These are phyloP conservation scores for Mus spicilegus DNA, from an alignment of 2,113 vertebrate species.

Conservation along the genomic window DNA sequence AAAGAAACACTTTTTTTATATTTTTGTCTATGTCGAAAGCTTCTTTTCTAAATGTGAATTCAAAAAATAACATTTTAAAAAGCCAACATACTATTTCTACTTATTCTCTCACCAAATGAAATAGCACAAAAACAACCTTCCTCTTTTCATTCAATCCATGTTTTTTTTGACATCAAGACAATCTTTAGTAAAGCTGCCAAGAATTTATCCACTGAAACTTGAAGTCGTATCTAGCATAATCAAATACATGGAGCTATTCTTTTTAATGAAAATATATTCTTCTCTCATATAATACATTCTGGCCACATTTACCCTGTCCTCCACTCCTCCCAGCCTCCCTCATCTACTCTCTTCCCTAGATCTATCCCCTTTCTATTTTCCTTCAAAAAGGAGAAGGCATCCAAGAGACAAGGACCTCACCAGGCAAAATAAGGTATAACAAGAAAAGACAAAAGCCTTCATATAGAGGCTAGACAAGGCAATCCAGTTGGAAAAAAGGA, in stretches of 20 bases:
- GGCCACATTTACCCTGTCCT: background rate
- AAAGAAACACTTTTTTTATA: background rate
- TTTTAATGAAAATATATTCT: background rate
- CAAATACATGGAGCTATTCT: background rate
- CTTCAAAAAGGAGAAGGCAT: background rate
- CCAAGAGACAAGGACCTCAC: background rate
- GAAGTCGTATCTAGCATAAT: conserved; percentile 26
- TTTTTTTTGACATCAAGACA: background rate
- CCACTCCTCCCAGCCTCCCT: background rate
- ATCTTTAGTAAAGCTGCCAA: background rate
- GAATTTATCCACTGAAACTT: background rate
- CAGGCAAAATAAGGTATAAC: background rate
- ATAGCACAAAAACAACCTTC: background rate
- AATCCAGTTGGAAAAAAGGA: background rate
- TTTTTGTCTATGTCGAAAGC: background rate
- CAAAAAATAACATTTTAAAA: background rate
- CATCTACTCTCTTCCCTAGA: background rate
- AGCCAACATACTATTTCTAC: background rate
- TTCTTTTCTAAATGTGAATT: background rate
- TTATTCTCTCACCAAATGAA: background rate
- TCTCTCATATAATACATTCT: background rate
- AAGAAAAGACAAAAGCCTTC: background rate
- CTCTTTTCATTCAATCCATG: background rate
- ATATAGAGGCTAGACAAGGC: background rate
- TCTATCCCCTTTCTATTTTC: background rate